phyloP scores from a whole-genome alignment of 2,888 invertebrate genomes.

The Agonopterix heracliana region DNA sequence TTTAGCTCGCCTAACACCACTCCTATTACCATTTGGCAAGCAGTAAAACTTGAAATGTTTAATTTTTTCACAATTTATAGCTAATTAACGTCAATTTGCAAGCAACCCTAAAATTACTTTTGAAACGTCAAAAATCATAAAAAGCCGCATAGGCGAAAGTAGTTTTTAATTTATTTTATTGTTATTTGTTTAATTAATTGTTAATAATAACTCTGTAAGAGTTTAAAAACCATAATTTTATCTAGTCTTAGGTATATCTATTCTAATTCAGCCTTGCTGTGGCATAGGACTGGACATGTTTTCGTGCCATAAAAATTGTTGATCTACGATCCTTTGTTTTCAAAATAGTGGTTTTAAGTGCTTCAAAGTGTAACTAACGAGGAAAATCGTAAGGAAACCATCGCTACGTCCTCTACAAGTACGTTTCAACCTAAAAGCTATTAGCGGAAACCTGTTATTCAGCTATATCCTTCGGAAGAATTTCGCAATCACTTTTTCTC shows the following conservation, averaged over 20 bases:
- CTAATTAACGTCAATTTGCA: constrained; percentile 53
- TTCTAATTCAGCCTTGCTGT: constrained; percentile 45
- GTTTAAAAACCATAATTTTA: constrained; percentile 48
- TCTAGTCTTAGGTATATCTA: constrained; percentile 59
- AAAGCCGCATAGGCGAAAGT: constrained; percentile 63
- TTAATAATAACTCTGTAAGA: constrained; percentile 41
- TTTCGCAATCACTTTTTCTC: constrained; percentile 30
- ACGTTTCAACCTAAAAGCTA: neutral
- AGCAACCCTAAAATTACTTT: constrained; percentile 60
- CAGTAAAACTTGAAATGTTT: neutral
- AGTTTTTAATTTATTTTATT: constrained; percentile 64
- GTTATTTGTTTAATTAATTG: constrained; percentile 60
- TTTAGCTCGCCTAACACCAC: neutral
- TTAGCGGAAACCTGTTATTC: constrained; percentile 3
- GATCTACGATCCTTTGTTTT: constrained; percentile 64
- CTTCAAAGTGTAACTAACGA: constrained; percentile 21
- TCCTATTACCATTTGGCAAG: neutral
- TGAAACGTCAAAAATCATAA: constrained; percentile 67
- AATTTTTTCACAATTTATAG: constrained; percentile 36
- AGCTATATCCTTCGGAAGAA: neutral
- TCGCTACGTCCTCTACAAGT: neutral
- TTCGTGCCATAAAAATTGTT: constrained; percentile 63
- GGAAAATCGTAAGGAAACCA: neutral
- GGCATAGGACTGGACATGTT: constrained; percentile 48
- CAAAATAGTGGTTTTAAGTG: constrained; percentile 37